Evolutionary conservation across 2,888 invertebrate genomes (phyloP).

Genomic region (Cacoxenus indagator): DNA sequence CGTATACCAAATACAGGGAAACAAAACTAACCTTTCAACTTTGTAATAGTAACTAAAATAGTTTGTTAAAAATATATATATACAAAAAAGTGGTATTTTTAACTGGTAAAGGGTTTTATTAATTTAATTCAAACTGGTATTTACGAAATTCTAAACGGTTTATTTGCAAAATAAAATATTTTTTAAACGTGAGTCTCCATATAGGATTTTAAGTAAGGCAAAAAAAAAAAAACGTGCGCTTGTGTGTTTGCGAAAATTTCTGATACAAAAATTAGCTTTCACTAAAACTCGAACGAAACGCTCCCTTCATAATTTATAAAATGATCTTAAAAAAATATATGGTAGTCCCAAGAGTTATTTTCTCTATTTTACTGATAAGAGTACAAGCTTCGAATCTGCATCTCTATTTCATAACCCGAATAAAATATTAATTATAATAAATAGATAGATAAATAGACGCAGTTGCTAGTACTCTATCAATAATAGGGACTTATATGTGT

Average conservation of each 20-base stretch:
- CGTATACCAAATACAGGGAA: conserved; percentile 27
- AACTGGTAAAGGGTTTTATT: conserved; percentile 48
- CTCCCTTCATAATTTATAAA: no score
- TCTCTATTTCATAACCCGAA: no score
- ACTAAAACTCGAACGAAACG: no score
- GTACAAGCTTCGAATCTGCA: no score
- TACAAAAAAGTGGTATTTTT: conserved; percentile 28
- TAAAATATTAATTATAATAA: no score
- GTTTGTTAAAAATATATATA: conserved; percentile 41
- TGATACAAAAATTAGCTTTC: no score
- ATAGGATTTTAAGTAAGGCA: conserved; percentile 7
- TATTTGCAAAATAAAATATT: conserved; percentile 50
- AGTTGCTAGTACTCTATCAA: no score
- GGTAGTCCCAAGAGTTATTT: no score
- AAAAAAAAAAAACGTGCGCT: conserved; percentile 43
- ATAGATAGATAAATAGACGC: no score
- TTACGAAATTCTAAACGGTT: conserved; percentile 40
- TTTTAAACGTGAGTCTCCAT: conserved; percentile 34
- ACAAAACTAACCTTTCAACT: conserved; percentile 37
- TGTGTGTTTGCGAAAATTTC: conserved; percentile 52
- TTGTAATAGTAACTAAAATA: conserved; percentile 27
- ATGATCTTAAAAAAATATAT: no score
- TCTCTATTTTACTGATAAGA: no score
- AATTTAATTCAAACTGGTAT: conserved; percentile 25
- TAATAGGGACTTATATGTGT: no score